Conservation (phyloP, 2,888 invertebrate genomes). For the Scaptomyza tumidula region DNA sequence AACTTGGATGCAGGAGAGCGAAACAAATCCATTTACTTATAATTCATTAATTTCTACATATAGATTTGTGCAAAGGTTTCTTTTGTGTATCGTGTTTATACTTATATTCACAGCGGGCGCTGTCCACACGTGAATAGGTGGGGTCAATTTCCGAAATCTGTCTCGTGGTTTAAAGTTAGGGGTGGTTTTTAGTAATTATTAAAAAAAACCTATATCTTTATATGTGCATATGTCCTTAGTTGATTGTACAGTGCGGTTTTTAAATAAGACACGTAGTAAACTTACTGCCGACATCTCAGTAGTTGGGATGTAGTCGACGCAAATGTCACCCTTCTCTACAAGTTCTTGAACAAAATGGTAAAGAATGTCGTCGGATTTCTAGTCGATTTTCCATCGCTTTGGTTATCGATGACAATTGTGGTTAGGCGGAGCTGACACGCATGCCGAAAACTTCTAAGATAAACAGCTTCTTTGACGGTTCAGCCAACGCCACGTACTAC, state of each 20-base stretch:
- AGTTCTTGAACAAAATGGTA: not conserved
- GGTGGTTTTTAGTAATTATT: conserved; percentile 7
- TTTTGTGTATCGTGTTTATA: conserved; percentile 25
- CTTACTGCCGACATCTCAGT: not conserved
- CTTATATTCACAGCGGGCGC: conserved; percentile 36
- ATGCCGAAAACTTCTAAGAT: not conserved
- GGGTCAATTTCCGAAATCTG: conserved; percentile 1
- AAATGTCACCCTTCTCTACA: not conserved
- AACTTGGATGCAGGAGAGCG: conserved; percentile 66
- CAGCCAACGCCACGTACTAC: not conserved
- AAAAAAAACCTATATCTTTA: not conserved
- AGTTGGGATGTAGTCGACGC: not conserved
- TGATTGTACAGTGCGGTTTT: no score
- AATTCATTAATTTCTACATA: conserved; percentile 80
- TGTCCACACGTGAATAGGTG: conserved; percentile 28
- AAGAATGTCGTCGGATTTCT: no score
- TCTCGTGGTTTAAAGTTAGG: not conserved
- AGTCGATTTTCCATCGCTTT: not conserved
- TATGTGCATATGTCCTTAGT: not conserved
- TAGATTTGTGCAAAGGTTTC: conserved; percentile 58
- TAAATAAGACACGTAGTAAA: no score
- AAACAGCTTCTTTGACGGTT: not conserved
- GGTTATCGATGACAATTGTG: not conserved
- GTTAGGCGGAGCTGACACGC: not conserved
- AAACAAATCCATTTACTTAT: conserved; percentile 81